phyloP scores from a whole-genome alignment of 2,888 invertebrate species.

The Petrolisthes cinctipes region DNA sequence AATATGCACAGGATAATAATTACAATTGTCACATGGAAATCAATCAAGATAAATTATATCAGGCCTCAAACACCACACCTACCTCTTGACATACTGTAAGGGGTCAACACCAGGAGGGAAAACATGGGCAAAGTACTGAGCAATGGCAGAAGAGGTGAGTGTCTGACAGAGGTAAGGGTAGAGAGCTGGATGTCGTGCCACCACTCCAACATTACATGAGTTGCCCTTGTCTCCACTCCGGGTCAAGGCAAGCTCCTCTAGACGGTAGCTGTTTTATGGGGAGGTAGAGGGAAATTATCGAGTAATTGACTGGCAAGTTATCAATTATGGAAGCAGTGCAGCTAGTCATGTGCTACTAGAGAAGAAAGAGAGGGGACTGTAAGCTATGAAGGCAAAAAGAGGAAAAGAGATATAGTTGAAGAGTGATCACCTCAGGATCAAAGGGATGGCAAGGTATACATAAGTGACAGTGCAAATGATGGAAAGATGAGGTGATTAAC shows the following conservation, averaged over 20 bases:
- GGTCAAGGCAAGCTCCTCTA: conserved; percentile 71
- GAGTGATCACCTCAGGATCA: too few species aligned
- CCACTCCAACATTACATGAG: conserved; percentile 72
- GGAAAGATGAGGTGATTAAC: too few species aligned
- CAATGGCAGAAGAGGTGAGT: conserved; percentile 70
- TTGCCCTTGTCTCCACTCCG: conserved; percentile 74
- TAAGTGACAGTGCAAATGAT: too few species aligned
- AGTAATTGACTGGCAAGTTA: too few species aligned
- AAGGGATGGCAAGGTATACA: too few species aligned
- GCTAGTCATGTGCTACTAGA: too few species aligned
- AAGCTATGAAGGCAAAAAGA: too few species aligned
- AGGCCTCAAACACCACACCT: not conserved
- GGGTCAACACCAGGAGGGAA: conserved; percentile 66
- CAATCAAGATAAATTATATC: not conserved
- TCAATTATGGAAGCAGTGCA: too few species aligned
- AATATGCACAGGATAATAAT: not conserved
- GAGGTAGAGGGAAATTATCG: too few species aligned
- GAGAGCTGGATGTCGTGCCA: conserved; percentile 70
- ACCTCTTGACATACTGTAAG: conserved; percentile 54
- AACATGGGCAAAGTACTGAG: conserved; percentile 70
- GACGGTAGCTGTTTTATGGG: conserved; percentile 41
- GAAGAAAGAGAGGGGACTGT: too few species aligned
- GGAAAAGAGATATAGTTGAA: too few species aligned
- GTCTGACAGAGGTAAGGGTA: conserved; percentile 70
- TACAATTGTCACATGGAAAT: not conserved